These are phyloP conservation scores for Blera fallax DNA, from an alignment of 2,888 invertebrate species.

Conservation along the genomic window DNA sequence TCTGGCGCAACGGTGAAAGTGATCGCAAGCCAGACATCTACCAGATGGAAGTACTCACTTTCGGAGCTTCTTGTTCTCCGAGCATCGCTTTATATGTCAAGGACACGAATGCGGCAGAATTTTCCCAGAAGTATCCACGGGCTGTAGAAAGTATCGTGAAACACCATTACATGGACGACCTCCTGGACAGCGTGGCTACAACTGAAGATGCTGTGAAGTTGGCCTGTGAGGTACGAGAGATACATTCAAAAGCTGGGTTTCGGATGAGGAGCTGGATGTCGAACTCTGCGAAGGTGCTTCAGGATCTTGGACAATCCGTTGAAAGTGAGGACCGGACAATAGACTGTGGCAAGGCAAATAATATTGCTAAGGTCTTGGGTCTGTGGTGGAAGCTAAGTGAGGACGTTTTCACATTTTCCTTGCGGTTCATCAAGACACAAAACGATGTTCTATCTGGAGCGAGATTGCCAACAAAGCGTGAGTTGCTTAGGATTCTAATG, in stretches of 20 bases:
- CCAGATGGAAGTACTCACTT: constrained; percentile 1
- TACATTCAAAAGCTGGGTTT: background rate
- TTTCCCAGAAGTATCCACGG: background rate
- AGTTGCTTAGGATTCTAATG: constrained; percentile 56
- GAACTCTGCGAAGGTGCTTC: background rate
- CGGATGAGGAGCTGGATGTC: background rate
- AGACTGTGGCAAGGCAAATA: background rate
- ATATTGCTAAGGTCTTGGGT: constrained; percentile 18
- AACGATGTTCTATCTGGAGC: constrained; percentile 2
- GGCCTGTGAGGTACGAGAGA: background rate
- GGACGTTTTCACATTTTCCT: background rate
- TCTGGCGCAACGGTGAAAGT: constrained; percentile 72
- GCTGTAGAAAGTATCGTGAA: background rate
- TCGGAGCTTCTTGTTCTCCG: background rate
- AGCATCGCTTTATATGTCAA: background rate
- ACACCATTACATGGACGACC: background rate
- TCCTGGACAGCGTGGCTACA: background rate
- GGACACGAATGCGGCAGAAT: background rate
- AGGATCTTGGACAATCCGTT: background rate
- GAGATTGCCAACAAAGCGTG: constrained; percentile 53
- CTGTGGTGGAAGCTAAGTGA: background rate
- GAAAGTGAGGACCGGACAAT: background rate
- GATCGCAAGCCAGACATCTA: constrained; percentile 30
- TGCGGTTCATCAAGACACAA: background rate
- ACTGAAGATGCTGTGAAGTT: background rate